Evolutionary conservation across 2,113 vertebrate genomes (phyloP).

Genomic region (Leptosomus discolor): DNA sequence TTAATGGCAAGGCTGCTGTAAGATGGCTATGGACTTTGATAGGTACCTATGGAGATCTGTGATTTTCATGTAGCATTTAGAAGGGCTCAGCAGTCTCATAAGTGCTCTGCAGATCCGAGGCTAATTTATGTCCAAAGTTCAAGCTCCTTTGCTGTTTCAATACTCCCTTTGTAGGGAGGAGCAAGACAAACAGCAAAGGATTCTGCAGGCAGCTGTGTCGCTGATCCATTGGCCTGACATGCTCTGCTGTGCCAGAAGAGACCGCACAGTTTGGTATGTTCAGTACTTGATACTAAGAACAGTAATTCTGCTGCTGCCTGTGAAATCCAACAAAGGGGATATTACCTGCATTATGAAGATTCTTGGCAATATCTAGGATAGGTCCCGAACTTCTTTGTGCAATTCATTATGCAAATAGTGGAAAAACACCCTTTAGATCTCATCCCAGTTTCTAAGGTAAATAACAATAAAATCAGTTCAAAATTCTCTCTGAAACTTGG

Average conservation of each 20-base stretch:
- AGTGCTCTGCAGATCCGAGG: not conserved
- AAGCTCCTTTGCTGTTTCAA: not conserved
- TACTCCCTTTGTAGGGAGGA: not conserved
- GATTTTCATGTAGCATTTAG: not conserved
- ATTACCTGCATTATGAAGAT: not conserved
- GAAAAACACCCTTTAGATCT: not conserved
- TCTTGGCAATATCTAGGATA: not conserved
- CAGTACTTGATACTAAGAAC: not conserved
- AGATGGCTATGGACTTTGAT: not conserved
- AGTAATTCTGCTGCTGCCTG: too few relatives aligned
- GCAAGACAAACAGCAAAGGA: not conserved
- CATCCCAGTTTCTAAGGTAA: not conserved
- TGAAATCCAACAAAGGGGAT: not conserved
- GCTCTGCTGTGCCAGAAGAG: not conserved
- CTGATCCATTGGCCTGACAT: not conserved
- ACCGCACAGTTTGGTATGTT: not conserved
- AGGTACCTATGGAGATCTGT: too few relatives aligned
- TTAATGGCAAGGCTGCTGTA: not conserved
- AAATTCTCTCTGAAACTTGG: not conserved
- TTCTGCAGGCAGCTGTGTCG: not conserved
- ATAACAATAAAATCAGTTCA: not conserved
- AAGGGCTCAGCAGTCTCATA: not conserved
- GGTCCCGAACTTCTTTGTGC: not conserved
- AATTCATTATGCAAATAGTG: not conserved
- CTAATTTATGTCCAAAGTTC: not conserved